Percentiles rank a stretch among this genome's conserved stretches.
Evolutionary conservation across 2,113 vertebrate genomes (phyloP).

Genomic region (Stegastes partitus): DNA sequence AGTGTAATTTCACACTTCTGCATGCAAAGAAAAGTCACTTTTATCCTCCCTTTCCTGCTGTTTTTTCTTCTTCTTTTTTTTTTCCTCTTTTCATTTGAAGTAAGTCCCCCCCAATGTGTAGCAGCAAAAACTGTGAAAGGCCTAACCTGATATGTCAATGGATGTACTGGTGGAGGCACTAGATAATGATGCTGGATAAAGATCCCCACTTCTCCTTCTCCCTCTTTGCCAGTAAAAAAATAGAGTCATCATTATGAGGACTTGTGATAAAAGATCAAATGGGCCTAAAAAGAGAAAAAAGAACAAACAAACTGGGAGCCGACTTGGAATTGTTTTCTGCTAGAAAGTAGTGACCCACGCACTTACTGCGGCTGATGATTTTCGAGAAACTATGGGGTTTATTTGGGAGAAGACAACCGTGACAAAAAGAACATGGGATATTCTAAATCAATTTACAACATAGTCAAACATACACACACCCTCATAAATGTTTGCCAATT

Average conservation of each 20-base stretch:
- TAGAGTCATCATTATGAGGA: slow-evolving; percentile 33
- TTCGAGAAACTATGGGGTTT: slow-evolving; percentile 16
- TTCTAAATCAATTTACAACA: slow-evolving; percentile 60
- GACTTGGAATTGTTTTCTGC: slow-evolving; percentile 23
- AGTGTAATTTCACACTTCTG: slow-evolving; percentile 81
- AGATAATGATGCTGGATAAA: slow-evolving; percentile 70
- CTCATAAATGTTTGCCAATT: slow-evolving; percentile 70
- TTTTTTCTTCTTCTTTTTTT: slow-evolving; percentile 12
- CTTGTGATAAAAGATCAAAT: slow-evolving; percentile 30
- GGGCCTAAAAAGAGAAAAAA: slow-evolving; percentile 15
- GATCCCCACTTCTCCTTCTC: slow-evolving; percentile 42
- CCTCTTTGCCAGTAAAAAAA: slow-evolving; percentile 66
- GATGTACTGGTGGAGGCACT: slow-evolving; percentile 84
- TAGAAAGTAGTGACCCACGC: slow-evolving; percentile 19
- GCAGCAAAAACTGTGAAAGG: slow-evolving; percentile 85
- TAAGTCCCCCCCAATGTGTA: slow-evolving; percentile 63
- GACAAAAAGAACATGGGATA: slow-evolving; percentile 51
- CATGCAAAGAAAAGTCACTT: slow-evolving; percentile 84
- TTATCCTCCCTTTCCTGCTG: slow-evolving; percentile 20
- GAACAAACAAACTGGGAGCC: slow-evolving; percentile 22
- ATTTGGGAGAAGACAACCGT: slow-evolving; percentile 37
- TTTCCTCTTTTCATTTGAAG: slow-evolving; percentile 29
- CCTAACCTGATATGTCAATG: slow-evolving; percentile 84
- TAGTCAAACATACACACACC: slow-evolving; percentile 67
- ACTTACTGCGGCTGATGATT: slow-evolving; percentile 42